These are phyloP conservation scores for Loripinus fragilis DNA, from an alignment of 2,888 invertebrate genomes.

Conservation along the genomic window DNA sequence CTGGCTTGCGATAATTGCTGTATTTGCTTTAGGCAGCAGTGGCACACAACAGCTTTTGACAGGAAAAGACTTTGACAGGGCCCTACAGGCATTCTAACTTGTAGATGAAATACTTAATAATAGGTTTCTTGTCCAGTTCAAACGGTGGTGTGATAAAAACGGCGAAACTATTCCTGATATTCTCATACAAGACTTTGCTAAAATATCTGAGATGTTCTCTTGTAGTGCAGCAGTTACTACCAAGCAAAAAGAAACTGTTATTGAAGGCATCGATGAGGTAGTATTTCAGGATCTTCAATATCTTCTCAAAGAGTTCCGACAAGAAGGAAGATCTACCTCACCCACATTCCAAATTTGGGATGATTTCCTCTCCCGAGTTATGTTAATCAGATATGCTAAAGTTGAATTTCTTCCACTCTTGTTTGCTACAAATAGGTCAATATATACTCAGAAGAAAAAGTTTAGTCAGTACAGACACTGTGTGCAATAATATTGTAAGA, in stretches of 20 bases:
- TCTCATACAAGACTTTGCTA: background rate
- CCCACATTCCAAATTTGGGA: constrained; percentile 21
- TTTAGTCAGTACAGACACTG: too few relatives aligned
- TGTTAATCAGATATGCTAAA: constrained; percentile 22
- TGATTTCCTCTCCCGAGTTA: constrained; percentile 16
- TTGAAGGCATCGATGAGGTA: background rate
- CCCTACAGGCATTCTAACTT: constrained; percentile 1
- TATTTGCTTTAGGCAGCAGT: constrained; percentile 17
- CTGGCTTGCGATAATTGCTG: constrained; percentile 8
- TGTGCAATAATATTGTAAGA: too few relatives aligned
- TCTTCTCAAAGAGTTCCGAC: constrained; percentile 20
- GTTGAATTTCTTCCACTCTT: constrained; percentile 10
- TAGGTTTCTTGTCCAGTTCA: constrained; percentile 3
- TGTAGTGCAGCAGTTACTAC: background rate
- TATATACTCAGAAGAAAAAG: too few relatives aligned
- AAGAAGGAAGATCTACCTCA: background rate
- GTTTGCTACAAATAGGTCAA: constrained; percentile 29
- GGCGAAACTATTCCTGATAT: background rate
- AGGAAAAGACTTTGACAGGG: constrained; percentile 28
- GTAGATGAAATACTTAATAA: constrained; percentile 18
- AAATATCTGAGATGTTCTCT: background rate
- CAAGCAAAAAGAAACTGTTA: background rate
- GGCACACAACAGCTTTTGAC: background rate
- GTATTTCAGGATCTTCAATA: background rate
- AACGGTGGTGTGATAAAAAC: constrained; percentile 13